Percentiles rank a stretch among this genome's conserved stretches.
Evolutionary conservation across 64 coral and sea anemone genomes (phyloP).

Genomic region (Dendronephthya gigantea): DNA sequence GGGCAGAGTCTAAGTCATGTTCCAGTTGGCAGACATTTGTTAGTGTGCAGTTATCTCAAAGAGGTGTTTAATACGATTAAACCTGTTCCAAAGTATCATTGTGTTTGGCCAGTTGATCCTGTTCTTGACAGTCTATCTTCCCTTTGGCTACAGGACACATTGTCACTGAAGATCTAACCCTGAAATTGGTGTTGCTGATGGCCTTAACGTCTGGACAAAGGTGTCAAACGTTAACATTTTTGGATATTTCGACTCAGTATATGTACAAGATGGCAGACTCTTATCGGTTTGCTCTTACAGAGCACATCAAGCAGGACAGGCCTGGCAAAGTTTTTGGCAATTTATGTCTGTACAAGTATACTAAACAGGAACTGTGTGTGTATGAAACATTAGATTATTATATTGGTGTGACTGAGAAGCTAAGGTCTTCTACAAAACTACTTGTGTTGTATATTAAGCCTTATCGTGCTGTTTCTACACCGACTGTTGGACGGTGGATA

Average conservation of each 20-base stretch:
- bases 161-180: background rate
- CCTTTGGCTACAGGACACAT: background rate
- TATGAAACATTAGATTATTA: constrained; percentile 42
- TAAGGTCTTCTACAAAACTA: constrained; percentile 19
- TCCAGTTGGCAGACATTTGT: background rate
- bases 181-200: constrained; percentile 6
- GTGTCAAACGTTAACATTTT: no score
- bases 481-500: constrained; percentile 44
- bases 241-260: background rate
- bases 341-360: constrained; percentile 50
- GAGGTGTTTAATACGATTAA: no score
- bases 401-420: no score
- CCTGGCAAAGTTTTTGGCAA: no score
- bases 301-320: no score
- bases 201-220: background rate
- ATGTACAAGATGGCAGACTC: constrained; percentile 17
- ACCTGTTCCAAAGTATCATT: no score
- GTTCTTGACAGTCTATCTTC: background rate
- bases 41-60: background rate
- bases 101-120: no score
- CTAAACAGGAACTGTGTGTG: constrained; percentile 36
- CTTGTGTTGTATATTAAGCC: constrained; percentile 53
- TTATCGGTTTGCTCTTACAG: constrained; percentile 31
- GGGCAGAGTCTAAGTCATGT: no score
- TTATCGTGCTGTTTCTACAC: constrained; percentile 25